A percentile compares a stretch with the other conserved stretches of the same genome.
Evolutionary conservation across 37 sponge, comb jelly and placozoan genomes (phyloP).

Genomic region (Ianthella basta): DNA sequence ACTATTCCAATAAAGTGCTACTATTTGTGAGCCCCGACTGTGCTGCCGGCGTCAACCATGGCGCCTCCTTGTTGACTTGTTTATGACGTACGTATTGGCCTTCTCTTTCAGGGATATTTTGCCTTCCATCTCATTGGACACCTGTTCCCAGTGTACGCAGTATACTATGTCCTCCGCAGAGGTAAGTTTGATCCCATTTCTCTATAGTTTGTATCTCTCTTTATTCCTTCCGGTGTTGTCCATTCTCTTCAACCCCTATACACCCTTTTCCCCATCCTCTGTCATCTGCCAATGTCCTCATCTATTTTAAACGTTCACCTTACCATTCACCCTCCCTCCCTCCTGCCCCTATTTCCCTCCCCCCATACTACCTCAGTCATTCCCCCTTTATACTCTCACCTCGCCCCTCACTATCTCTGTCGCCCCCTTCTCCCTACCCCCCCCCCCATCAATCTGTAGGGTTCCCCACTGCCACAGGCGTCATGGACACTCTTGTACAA

Average conservation of each 20-base stretch:
- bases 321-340: no score
- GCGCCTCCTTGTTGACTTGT: background rate
- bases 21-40: slow-evolving; percentile 40
- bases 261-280: no score
- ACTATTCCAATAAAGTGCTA: slow-evolving; percentile 71
- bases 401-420: background rate
- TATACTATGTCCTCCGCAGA: slow-evolving; percentile 61
- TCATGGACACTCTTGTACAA: slow-evolving; percentile 28
- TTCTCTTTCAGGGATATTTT: slow-evolving; percentile 65
- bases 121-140: slow-evolving; percentile 59
- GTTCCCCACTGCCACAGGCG: slow-evolving; percentile 47
- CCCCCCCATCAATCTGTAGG: slow-evolving; percentile 29
- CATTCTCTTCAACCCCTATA: no score
- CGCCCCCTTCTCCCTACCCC: background rate
- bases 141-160: slow-evolving; percentile 59
- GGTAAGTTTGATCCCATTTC: slow-evolving; percentile 28
- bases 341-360: no score
- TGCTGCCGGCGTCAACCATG: no score
- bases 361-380: background rate
- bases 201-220: no score
- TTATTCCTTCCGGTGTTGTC: no score
- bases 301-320: no score
- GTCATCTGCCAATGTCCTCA: no score
- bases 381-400: background rate
- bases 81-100: no score